Evolutionary conservation across 1,140 invertebrate genomes (phyloP), one percentile per base, ranked within the genome.

Genomic region (Musca domestica): DNA sequence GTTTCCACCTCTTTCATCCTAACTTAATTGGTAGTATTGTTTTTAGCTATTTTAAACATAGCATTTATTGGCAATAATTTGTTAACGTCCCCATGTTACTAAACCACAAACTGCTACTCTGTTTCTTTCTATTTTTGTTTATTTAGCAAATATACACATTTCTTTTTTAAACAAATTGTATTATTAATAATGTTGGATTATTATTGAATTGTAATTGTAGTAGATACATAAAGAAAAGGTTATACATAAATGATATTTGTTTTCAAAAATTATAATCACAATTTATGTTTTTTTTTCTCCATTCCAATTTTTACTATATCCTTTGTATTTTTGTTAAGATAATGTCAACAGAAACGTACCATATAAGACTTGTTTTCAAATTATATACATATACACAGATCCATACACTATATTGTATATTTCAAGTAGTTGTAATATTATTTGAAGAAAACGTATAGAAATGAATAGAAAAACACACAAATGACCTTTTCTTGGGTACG

Each of bases 111-210:
- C 23, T 30, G 20, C 49, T n/a, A 68, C 41, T 66, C 30, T 72
- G 65, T 65, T 67, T 73, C 66, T 68, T 7, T 41, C 4, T n/a
- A 41, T 41, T 41, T 41, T 41, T 41, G 4, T n/a, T 61, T 34
- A 34, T 41, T 61, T 61, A 61, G 56, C 56, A 61, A 61, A 61
- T 61, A 61, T 61, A 61, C 41, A 30, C 25, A 17, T 58, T 23
- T 10, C 5, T 25, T 34, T 61, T 41, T 17, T 17, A 30, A 56
- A 61, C 27, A 61, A 34, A 34, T 34, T 61, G 19, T 61, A 27
- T 58, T 58, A 58, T n/a, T 27, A 27, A 61, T 58, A 23, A 30
- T 30, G 4, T 7, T 58, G 54, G n/a, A 58, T 58, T 58, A 58
- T 41, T 34, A 27, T 56, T 14, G 34, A 54, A 56, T 27, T 56